Evolutionary conservation across 2,797 vertebrate genomes (phyloP).

Genomic region (Liasis olivaceus): DNA sequence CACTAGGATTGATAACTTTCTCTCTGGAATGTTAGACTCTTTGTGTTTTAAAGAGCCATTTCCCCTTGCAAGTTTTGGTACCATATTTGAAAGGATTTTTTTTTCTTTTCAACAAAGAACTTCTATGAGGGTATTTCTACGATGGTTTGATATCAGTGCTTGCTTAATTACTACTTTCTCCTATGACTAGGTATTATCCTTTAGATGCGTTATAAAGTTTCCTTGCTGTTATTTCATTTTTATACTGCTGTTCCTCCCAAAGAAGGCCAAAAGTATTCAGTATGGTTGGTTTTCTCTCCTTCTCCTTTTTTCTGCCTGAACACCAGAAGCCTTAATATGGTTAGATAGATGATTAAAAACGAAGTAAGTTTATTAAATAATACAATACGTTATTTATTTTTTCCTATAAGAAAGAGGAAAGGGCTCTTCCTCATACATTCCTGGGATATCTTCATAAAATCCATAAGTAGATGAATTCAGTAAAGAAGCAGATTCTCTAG

Average conservation of each 20-base stretch:
- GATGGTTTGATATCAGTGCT: constrained; percentile 49
- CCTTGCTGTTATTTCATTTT: not conserved
- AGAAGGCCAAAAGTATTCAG: not conserved
- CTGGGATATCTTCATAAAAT: not conserved
- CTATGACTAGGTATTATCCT: constrained; percentile 57
- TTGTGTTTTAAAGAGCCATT: not conserved
- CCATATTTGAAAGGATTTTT: not conserved
- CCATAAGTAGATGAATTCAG: not conserved
- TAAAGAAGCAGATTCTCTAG: not conserved
- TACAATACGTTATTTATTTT: not conserved
- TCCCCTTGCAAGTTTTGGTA: not conserved
- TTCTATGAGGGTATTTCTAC: constrained; percentile 33
- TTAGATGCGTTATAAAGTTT: not conserved
- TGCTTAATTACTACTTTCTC: constrained; percentile 51
- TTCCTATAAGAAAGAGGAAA: not conserved
- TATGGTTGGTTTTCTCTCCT: not conserved
- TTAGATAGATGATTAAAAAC: not conserved
- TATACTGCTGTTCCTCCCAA: not conserved
- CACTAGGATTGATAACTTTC: not conserved
- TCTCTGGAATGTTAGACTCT: not conserved
- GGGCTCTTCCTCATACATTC: not conserved
- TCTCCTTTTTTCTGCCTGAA: not conserved
- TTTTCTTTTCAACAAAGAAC: constrained; percentile 8
- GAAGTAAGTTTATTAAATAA: not conserved
- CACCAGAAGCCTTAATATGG: not conserved